Evolutionary conservation across 1,140 invertebrate genomes (phyloP).

Genomic region (Meloidogyne floridensis): DNA sequence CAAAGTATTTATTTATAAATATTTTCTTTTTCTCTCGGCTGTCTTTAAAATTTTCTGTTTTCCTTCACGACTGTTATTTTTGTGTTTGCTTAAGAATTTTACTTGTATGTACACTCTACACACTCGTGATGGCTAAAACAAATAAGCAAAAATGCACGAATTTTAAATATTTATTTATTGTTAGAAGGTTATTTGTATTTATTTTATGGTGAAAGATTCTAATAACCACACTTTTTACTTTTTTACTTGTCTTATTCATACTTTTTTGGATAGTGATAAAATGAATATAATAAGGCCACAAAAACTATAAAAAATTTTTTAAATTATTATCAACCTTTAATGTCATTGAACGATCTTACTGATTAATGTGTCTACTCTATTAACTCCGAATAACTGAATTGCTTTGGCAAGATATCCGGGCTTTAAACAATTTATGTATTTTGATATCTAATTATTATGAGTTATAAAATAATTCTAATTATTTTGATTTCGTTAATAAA

Average conservation of each 20-base stretch:
- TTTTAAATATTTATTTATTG: neutral
- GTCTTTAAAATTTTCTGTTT: neutral
- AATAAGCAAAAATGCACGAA: neutral
- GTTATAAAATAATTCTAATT: too few relatives aligned
- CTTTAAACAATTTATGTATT: too few relatives aligned
- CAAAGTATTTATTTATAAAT: too few relatives aligned
- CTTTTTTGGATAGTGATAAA: neutral
- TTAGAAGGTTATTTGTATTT: neutral
- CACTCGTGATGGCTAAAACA: neutral
- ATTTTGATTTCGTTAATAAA: too few relatives aligned
- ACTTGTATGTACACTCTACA: neutral
- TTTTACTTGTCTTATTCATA: neutral
- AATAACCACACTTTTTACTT: neutral
- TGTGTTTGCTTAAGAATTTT: conserved; percentile 1
- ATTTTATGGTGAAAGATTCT: neutral
- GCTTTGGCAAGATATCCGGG: too few relatives aligned
- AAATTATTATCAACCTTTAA: too few relatives aligned
- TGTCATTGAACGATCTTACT: too few relatives aligned
- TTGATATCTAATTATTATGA: too few relatives aligned
- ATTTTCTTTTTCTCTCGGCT: neutral
- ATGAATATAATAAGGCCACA: neutral
- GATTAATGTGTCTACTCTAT: too few relatives aligned
- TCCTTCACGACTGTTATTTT: neutral
- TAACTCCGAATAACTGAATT: too few relatives aligned
- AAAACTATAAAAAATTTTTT: neutral